These are phyloP conservation scores for Alentia gelatinosa DNA, from an alignment of 2,888 invertebrate species.

Conservation along the genomic window DNA sequence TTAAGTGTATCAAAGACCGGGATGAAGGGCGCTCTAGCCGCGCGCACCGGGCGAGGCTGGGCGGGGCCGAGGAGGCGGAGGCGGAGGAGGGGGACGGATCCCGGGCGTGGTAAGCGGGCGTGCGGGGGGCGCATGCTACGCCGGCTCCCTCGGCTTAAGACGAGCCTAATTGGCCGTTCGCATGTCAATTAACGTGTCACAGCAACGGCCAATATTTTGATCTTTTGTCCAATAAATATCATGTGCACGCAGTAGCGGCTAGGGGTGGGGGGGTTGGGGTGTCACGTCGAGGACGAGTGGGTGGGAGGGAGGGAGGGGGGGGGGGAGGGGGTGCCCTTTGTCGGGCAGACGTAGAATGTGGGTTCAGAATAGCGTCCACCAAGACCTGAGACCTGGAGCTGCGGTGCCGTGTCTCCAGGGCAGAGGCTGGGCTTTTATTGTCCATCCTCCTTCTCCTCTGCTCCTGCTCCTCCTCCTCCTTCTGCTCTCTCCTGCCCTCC, in stretches of 20 bases:
- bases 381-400: neutral
- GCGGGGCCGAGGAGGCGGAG: neutral
- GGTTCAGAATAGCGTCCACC: too few relatives aligned
- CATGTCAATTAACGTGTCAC: constrained; percentile 50
- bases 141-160: neutral
- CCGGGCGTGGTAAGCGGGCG: neutral
- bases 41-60: neutral
- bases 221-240: constrained; percentile 54
- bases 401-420: too few relatives aligned
- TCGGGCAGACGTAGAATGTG: too few relatives aligned
- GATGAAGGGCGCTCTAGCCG: neutral
- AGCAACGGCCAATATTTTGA: constrained; percentile 41
- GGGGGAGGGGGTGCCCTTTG: neutral
- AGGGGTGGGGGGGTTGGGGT: too few relatives aligned
- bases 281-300: neutral
- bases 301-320: neutral
- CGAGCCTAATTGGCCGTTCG: constrained; percentile 39
- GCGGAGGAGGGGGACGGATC: neutral
- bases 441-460: neutral
- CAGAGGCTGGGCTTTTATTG: too few relatives aligned
- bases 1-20: constrained; percentile 33
- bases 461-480: neutral
- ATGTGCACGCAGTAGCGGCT: neutral
- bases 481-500: neutral
- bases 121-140: neutral